These are phyloP conservation scores for Emberiza fucata DNA, from an alignment of 2,113 vertebrate genomes.

Conservation along the genomic window DNA sequence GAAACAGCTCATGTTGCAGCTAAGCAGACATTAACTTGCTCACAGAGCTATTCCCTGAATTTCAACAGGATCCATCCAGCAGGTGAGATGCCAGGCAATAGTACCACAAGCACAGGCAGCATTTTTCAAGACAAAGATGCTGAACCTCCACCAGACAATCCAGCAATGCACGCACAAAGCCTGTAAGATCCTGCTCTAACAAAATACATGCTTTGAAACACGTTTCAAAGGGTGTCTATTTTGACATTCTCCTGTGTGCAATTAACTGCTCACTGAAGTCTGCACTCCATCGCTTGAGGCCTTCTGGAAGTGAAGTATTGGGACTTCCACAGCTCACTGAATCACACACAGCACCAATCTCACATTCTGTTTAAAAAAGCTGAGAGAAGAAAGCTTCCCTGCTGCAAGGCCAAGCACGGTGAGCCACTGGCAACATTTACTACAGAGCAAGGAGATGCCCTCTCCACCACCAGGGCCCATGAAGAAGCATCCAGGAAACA, in stretches of 20 bases:
- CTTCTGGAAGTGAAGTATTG: neutral
- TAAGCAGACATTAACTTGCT: neutral
- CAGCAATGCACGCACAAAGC: neutral
- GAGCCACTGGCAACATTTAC: neutral
- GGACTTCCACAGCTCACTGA: neutral
- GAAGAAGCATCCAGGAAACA: neutral
- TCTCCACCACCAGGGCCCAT: accelerated
- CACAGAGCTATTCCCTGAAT: neutral
- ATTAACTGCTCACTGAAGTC: neutral
- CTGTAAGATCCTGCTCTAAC: neutral
- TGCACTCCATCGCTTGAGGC: neutral
- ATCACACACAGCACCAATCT: neutral
- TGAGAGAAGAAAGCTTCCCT: neutral
- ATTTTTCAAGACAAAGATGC: neutral
- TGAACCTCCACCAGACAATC: neutral
- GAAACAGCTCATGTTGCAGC: neutral
- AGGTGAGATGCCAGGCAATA: neutral
- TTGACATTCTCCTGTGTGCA: neutral
- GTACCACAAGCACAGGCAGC: neutral
- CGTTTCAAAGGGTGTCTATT: neutral
- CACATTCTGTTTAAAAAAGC: neutral
- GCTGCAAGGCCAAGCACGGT: neutral
- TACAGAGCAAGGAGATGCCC: neutral
- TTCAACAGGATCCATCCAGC: neutral
- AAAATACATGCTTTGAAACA: neutral